Evolutionary conservation across 1,140 invertebrate genomes (phyloP), one percentile per base, ranked within the genome.

Genomic region (Euschistus heros): DNA sequence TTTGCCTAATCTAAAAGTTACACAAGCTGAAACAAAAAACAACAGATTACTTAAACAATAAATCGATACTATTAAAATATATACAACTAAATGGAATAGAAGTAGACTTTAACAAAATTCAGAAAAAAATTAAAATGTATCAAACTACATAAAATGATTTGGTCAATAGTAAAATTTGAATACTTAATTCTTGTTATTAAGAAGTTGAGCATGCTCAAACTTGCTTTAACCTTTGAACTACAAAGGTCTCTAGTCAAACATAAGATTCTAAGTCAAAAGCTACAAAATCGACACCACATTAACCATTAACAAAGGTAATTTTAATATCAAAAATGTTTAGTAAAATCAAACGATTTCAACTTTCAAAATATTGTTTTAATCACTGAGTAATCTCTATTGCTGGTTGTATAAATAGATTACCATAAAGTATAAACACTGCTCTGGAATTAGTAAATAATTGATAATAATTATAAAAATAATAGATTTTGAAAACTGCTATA

Each of bases 1-100:
- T 20, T 50, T 64, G 78, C 79, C 80, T 81, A 82, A 81, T 81
- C 81, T 83, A 83, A 85, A 82, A 85, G 80, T 84, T 85, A 86
- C 84, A 87, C 85, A 86, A 86, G 84, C 85, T 87, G 84, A 73
- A 82, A 84, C 72, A 77, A 76, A 76, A 74, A 72, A 33, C 7
- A 59, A 59, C 17, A 37, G 10, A 37, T 37, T 37, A 37, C 13
- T 13, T 1, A 50, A 13, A 50, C n/a, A 50, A 50, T 50, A 2
- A 6, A 20, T 2, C 6, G 10, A 50, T 4, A 50, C 14, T 6
- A 50, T 1, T 6, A 6, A 50, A n/a, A 18, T 50, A 22, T 18
- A 20, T 3, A 18, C 2, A 50, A 50, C 47, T 6, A 20, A 5
- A 20, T 50, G 33, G 6, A 50, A 3, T 50, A 50, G 5, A 18